These are phyloP conservation scores for Notamacropus eugenii DNA, from an alignment of 2,797 vertebrate genomes.

Conservation along the genomic window DNA sequence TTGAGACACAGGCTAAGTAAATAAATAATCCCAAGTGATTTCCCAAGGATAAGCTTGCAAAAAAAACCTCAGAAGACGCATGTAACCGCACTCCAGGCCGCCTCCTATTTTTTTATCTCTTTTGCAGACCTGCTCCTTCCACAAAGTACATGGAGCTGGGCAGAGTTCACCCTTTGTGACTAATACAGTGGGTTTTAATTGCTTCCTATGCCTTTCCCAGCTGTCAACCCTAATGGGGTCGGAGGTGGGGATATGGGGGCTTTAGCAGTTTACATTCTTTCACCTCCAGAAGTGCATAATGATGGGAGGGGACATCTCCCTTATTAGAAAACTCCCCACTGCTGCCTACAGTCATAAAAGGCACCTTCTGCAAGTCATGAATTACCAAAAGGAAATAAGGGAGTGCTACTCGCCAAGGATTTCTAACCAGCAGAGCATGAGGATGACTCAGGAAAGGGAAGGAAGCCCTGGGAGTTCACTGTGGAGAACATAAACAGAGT, in stretches of 20 bases:
- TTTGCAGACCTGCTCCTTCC: conserved; percentile 86
- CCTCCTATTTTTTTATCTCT: conserved; percentile 85
- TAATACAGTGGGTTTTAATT: conserved; percentile 87
- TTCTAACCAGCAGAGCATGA: background rate
- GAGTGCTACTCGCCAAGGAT: background rate
- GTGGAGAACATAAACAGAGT: background rate
- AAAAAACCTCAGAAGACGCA: conserved; percentile 58
- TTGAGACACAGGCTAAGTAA: conserved; percentile 89
- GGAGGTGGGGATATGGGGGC: background rate
- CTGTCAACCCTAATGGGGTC: conserved; percentile 82
- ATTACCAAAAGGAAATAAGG: background rate
- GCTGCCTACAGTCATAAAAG: background rate
- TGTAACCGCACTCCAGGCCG: conserved; percentile 81
- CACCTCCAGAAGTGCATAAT: conserved; percentile 27
- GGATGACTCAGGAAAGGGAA: background rate
- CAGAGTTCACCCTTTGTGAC: conserved; percentile 78
- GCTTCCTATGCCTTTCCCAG: conserved; percentile 91
- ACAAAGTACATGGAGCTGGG: conserved; percentile 71
- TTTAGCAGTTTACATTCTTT: conserved; percentile 55
- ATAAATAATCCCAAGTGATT: conserved; percentile 88
- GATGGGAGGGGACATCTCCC: conserved; percentile 12
- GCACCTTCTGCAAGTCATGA: background rate
- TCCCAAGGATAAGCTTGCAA: conserved; percentile 81
- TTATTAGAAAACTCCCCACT: conserved; percentile 39
- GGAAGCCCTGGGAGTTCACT: background rate